Evolutionary conservation across 2,113 vertebrate species (phyloP).

Genomic region (Nyctereutes procyonoides): DNA sequence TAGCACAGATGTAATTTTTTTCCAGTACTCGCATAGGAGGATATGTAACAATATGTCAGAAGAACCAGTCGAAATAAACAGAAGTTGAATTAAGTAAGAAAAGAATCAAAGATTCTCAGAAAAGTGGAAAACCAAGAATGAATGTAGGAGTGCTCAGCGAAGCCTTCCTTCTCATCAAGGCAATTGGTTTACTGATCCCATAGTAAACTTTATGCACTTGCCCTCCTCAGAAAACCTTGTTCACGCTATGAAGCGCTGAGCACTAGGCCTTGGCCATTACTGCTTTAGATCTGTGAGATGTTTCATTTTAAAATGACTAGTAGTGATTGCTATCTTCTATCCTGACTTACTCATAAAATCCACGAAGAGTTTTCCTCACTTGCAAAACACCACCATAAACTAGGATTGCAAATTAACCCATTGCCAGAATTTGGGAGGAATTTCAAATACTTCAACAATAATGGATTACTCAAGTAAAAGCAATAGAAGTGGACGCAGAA

Average conservation of each 20-base stretch:
- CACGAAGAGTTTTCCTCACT: not conserved
- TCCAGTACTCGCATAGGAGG: not conserved
- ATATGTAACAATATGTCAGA: not conserved
- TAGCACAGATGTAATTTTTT: not conserved
- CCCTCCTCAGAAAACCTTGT: not conserved
- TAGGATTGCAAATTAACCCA: not conserved
- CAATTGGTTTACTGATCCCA: not conserved
- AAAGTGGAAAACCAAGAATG: not conserved
- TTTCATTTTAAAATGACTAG: not conserved
- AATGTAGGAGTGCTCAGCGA: not conserved
- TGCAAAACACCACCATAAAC: not conserved
- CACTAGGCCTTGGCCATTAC: not conserved
- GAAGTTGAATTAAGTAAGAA: slow-evolving; percentile 47
- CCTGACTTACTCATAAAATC: not conserved
- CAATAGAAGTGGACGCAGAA: not conserved
- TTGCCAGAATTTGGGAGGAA: not conserved
- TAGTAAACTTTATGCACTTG: rapidly evolving
- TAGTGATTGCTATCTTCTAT: not conserved
- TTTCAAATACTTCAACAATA: not conserved
- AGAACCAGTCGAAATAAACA: not conserved
- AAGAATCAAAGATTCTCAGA: not conserved
- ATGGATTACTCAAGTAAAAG: not conserved
- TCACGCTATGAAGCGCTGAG: not conserved
- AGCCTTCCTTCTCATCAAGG: not conserved
- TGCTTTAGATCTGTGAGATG: not conserved